A percentile compares a stretch with the other conserved stretches of the same genome.
Evolutionary conservation across 2,113 vertebrate genomes (phyloP).

Genomic region (Ptilonorhynchus violaceus): DNA sequence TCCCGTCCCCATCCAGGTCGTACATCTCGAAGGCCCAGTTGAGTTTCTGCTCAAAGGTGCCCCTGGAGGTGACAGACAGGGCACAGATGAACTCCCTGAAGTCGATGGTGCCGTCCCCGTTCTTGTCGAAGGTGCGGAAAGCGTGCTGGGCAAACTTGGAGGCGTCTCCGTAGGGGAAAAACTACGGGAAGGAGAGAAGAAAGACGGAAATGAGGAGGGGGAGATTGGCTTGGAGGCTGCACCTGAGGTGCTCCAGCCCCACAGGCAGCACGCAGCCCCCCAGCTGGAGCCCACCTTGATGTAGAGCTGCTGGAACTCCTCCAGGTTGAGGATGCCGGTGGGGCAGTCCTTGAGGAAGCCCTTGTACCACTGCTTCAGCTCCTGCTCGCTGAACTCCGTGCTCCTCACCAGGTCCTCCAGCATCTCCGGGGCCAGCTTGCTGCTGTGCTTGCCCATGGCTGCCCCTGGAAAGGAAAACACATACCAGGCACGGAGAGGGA

Average conservation of each 20-base stretch:
- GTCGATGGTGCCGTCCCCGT: conserved; percentile 95
- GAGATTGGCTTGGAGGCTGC: fast-evolving
- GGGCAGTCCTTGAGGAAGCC: conserved; percentile 98
- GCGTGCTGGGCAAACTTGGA: conserved; percentile 98
- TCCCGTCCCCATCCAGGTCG: conserved; percentile 92
- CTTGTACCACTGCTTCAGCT: conserved; percentile 99
- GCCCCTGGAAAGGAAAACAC: conserved; percentile 12
- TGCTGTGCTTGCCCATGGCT: conserved; percentile 96
- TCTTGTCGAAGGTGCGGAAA: conserved; percentile 97
- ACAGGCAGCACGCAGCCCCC: neutral
- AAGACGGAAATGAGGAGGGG: fast-evolving
- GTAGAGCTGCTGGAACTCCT: conserved; percentile 98
- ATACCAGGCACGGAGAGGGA: fast-evolving
- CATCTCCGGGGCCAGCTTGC: conserved; percentile 95
- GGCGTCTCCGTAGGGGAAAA: conserved; percentile 95
- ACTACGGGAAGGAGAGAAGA: conserved; percentile 67
- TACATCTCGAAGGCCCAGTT: conserved; percentile 99
- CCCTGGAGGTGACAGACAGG: conserved; percentile 93
- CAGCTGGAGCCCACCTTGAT: conserved; percentile 79
- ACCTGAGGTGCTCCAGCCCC: neutral
- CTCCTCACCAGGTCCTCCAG: conserved; percentile 93
- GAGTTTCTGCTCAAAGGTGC: conserved; percentile 97
- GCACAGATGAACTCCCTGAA: conserved; percentile 99
- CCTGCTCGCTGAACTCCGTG: conserved; percentile 95
- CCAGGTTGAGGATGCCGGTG: conserved; percentile 93